Conservation (phyloP, 2,888 invertebrate genomes). For the Netelia fuscicornis region DNA sequence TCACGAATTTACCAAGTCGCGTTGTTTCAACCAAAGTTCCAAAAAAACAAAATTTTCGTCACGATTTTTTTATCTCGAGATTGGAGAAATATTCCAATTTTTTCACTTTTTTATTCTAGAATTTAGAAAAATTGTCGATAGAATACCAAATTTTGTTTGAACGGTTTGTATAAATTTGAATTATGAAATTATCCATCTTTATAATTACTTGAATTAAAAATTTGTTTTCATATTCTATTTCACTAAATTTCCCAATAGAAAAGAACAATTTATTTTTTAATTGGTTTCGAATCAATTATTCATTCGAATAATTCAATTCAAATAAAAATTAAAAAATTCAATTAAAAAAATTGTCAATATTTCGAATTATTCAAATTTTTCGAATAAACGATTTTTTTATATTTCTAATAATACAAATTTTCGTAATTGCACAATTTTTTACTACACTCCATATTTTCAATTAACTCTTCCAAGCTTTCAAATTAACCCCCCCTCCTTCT, state of each 20-base stretch:
- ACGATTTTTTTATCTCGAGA: background rate
- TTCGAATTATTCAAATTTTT: background rate
- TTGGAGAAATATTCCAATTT: too few species aligned
- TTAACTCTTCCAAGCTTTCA: background rate
- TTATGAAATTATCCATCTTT: too few species aligned
- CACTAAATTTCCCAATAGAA: too few species aligned
- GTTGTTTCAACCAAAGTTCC: slow-evolving; percentile 9
- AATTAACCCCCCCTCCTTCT: too few species aligned
- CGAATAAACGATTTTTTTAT: background rate
- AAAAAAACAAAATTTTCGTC: slow-evolving; percentile 21
- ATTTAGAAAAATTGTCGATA: too few species aligned
- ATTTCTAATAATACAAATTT: background rate
- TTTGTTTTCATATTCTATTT: background rate
- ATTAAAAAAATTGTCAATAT: background rate
- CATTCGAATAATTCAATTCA: too few species aligned
- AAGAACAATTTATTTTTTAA: too few species aligned
- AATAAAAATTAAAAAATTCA: too few species aligned
- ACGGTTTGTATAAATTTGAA: too few species aligned
- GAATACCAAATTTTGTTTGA: too few species aligned
- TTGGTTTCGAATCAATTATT: background rate
- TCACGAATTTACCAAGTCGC: slow-evolving; percentile 55
- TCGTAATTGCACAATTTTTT: background rate
- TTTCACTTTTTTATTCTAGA: too few species aligned
- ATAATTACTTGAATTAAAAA: background rate
- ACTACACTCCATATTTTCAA: background rate